Conservation (phyloP, 2,888 invertebrate species). For the Steromphala cineraria region DNA sequence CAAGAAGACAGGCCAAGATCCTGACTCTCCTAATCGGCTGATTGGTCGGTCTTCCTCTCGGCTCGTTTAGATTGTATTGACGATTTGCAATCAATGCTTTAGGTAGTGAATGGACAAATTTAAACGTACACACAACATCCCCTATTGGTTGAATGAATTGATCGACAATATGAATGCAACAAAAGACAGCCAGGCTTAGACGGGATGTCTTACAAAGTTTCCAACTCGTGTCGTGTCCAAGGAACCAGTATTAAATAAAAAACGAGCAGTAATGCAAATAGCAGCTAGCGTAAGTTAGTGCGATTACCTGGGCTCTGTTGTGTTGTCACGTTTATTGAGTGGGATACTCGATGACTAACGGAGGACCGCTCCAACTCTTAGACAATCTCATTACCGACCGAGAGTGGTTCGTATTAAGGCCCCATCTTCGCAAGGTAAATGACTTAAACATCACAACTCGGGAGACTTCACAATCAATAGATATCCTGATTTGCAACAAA, state of each 20-base stretch:
- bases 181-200: not conserved
- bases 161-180: conserved; percentile 1
- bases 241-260: not conserved
- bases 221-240: not conserved
- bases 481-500: conserved; percentile 14
- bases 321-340: conserved; percentile 11
- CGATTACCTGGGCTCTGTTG: not conserved
- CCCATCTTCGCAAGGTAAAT: conserved; percentile 2
- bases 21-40: not conserved
- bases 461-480: conserved; percentile 3
- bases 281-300: not conserved
- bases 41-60: conserved; percentile 6
- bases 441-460: conserved; percentile 10
- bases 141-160: not conserved
- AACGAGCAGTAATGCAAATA: not conserved
- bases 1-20: not conserved
- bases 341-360: not conserved
- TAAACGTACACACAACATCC: conserved; percentile 1
- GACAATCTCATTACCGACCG: conserved; percentile 8
- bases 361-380: not conserved
- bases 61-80: not conserved
- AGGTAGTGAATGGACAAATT: conserved; percentile 15
- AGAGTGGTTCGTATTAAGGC: not conserved
- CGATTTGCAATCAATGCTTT: conserved; percentile 10
- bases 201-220: not conserved